Percentiles rank a stretch among this genome's conserved stretches.
These are phyloP conservation scores for Labroides dimidiatus DNA, from an alignment of 2,797 vertebrate species.

Conservation along the genomic window DNA sequence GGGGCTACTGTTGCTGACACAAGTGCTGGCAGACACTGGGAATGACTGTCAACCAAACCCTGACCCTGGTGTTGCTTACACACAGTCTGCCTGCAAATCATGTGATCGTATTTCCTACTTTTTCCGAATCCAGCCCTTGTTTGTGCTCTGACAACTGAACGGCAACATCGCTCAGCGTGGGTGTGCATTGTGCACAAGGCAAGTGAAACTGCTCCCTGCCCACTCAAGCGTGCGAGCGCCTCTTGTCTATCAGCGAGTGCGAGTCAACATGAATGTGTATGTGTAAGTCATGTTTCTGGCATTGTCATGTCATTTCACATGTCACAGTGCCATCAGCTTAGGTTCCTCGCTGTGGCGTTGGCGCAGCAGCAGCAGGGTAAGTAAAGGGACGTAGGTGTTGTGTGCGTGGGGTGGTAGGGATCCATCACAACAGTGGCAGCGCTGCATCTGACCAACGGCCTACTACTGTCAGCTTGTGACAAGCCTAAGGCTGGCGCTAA, in stretches of 20 bases:
- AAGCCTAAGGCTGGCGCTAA: conserved; percentile 48
- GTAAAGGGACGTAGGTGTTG: conserved; percentile 37
- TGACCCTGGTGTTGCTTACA: conserved; percentile 71
- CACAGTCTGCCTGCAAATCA: conserved; percentile 46
- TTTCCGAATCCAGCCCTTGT: conserved; percentile 9
- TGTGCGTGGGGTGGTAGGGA: conserved; percentile 16
- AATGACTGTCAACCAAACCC: conserved; percentile 58
- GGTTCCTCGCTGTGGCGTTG: conserved; percentile 41
- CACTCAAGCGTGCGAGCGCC: conserved; percentile 41
- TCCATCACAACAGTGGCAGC: conserved; percentile 65
- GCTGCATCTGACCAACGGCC: conserved; percentile 75
- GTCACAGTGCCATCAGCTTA: conserved; percentile 59
- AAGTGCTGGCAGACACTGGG: conserved; percentile 38
- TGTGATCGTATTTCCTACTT: conserved; percentile 53
- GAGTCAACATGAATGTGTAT: conserved; percentile 5
- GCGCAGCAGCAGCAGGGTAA: too few relatives aligned
- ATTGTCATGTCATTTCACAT: conserved; percentile 65
- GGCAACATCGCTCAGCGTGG: neutral
- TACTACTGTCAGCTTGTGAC: conserved; percentile 77
- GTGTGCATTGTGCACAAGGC: neutral
- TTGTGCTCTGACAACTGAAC: conserved; percentile 37
- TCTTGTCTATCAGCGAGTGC: neutral
- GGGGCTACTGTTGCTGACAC: conserved; percentile 51
- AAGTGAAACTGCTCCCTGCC: neutral
- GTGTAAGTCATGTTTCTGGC: conserved; percentile 55